Conservation (phyloP, 2,888 invertebrate genomes). For the Eurytoma californica region DNA sequence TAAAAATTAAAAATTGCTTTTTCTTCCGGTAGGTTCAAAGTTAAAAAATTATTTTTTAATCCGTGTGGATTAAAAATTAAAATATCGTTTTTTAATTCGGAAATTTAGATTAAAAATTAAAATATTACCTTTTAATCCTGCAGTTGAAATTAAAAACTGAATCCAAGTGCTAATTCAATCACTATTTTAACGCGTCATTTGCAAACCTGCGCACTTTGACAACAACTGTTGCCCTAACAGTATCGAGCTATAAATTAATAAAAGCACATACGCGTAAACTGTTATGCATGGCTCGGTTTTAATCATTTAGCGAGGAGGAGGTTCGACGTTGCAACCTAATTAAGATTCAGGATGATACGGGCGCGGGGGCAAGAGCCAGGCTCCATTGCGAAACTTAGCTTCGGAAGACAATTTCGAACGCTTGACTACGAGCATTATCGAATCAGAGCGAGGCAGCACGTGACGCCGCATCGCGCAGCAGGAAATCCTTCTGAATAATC, state of each 20-base stretch:
- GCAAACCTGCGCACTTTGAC: too few relatives aligned
- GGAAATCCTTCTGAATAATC: conserved; percentile 8
- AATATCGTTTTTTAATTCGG: too few relatives aligned
- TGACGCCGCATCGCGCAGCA: background rate
- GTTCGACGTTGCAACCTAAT: conserved; percentile 26
- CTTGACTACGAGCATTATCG: conserved; percentile 6
- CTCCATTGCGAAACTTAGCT: background rate
- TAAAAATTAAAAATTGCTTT: too few relatives aligned
- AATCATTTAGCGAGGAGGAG: background rate
- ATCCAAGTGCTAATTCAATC: too few relatives aligned
- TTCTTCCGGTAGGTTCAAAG: too few relatives aligned
- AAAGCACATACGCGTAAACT: background rate
- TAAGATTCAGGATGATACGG: conserved; percentile 17
- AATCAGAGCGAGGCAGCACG: conserved; percentile 9
- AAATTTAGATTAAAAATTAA: too few relatives aligned
- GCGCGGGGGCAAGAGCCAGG: background rate
- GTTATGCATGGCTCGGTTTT: background rate
- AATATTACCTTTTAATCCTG: too few relatives aligned
- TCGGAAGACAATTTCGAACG: background rate
- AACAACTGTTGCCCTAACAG: background rate
- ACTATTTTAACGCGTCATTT: too few relatives aligned
- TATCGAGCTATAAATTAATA: background rate
- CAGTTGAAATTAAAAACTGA: too few relatives aligned
- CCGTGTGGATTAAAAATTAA: too few relatives aligned
- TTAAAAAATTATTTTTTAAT: too few relatives aligned